A percentile compares a stretch with the other conserved stretches of the same genome.
These are phyloP conservation scores for Halichondria panicea DNA, from an alignment of 37 sponge, comb jelly and placozoan genomes.

Conservation along the genomic window DNA sequence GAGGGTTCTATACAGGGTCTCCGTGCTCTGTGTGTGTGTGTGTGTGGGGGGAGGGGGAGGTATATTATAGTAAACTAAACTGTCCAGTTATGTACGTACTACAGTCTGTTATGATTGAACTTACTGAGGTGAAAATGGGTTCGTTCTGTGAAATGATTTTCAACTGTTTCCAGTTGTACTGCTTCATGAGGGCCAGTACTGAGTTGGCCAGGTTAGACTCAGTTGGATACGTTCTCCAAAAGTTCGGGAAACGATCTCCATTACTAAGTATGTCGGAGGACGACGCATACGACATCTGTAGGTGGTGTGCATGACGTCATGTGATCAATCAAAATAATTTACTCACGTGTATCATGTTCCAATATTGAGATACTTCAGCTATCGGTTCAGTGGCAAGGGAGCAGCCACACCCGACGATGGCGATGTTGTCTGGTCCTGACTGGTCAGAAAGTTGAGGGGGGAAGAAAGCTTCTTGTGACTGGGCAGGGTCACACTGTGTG, in stretches of 20 bases:
- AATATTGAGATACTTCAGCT: slow-evolving; percentile 25
- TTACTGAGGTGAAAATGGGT: slow-evolving; percentile 47
- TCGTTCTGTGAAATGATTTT: slow-evolving; percentile 64
- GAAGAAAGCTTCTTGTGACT: too few species aligned
- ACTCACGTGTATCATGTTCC: slow-evolving; percentile 38
- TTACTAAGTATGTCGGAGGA: slow-evolving; percentile 5
- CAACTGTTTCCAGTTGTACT: slow-evolving; percentile 62
- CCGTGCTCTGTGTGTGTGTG: too few species aligned
- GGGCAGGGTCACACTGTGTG: slow-evolving; percentile 42
- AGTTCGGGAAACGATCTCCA: slow-evolving; percentile 17
- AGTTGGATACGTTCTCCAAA: slow-evolving; percentile 50
- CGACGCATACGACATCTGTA: slow-evolving; percentile 41
- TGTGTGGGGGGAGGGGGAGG: too few species aligned
- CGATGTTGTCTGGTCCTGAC: slow-evolving; percentile 15
- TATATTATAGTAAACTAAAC: too few species aligned
- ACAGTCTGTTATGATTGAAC: too few species aligned
- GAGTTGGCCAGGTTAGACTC: slow-evolving; percentile 22
- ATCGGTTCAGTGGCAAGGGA: slow-evolving; percentile 42
- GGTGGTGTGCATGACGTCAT: too few species aligned
- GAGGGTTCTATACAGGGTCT: too few species aligned
- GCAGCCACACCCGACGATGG: slow-evolving; percentile 44
- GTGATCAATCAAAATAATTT: not conserved
- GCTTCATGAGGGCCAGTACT: slow-evolving; percentile 18
- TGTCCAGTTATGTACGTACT: too few species aligned
- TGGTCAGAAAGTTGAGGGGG: not conserved